Conservation (phyloP, 1,140 invertebrate genomes). For the Plectrocnemia conspersa region DNA sequence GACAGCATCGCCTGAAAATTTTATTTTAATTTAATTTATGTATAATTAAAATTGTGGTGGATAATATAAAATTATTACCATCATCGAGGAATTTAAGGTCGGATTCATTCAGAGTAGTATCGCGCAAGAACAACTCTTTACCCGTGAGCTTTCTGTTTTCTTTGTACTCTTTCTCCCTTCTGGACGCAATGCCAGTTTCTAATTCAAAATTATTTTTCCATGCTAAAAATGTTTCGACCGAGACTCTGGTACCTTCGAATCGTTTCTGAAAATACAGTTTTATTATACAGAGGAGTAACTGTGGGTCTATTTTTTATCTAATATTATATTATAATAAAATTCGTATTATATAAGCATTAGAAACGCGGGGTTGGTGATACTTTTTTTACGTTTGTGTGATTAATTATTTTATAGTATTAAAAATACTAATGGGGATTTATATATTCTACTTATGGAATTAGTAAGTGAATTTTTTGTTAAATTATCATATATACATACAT, state of each 20-base stretch:
- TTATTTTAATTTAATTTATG: not conserved
- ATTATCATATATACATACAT: too few relatives aligned
- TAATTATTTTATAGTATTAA: too few relatives aligned
- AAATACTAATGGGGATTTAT: too few relatives aligned
- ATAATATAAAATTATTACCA: conserved; percentile 53
- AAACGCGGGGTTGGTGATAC: too few relatives aligned
- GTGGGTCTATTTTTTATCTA: too few relatives aligned
- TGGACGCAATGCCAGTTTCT: conserved; percentile 76
- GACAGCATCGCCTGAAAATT: conserved; percentile 67
- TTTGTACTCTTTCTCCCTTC: conserved; percentile 64
- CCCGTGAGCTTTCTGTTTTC: conserved; percentile 75
- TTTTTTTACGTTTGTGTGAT: too few relatives aligned
- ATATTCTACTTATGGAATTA: too few relatives aligned
- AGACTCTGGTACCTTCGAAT: conserved; percentile 93
- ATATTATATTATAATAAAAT: too few relatives aligned
- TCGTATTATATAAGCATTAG: too few relatives aligned
- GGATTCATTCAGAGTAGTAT: conserved; percentile 88
- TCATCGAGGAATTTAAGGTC: conserved; percentile 93
- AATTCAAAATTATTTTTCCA: conserved; percentile 95
- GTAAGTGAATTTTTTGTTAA: too few relatives aligned
- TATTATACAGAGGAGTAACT: too few relatives aligned
- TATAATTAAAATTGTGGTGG: not conserved
- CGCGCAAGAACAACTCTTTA: conserved; percentile 85
- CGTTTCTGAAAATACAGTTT: conserved; percentile 69
- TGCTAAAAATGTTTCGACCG: conserved; percentile 90